phyloP scores from a whole-genome alignment of 2,888 invertebrate genomes.

The Macrophya annulata region DNA sequence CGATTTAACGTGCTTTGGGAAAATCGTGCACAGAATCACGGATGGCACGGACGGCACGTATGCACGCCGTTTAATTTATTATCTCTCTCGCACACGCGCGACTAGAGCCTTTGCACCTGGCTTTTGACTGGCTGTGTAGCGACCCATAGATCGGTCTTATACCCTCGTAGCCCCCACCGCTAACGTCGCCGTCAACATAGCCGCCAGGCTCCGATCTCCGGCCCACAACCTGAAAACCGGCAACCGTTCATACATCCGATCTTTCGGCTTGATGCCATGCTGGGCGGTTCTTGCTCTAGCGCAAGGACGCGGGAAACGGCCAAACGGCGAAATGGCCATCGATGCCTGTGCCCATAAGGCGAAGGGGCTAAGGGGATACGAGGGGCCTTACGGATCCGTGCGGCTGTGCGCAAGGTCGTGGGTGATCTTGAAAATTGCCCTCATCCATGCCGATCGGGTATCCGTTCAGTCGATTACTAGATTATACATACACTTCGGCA shows the following conservation, averaged over 20 bases:
- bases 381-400: conserved; percentile 49
- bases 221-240: conserved; percentile 39
- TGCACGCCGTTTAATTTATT: conserved; percentile 65
- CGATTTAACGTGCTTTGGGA: conserved; percentile 56
- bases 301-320: conserved; percentile 61
- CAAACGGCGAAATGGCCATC: conserved; percentile 55
- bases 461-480: neutral
- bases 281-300: conserved; percentile 56
- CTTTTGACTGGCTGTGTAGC: conserved; percentile 76
- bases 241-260: conserved; percentile 26
- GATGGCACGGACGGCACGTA: conserved; percentile 65
- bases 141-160: conserved; percentile 76
- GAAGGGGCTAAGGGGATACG: neutral
- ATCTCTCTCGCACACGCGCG: conserved; percentile 78
- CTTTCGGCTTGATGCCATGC: conserved; percentile 34
- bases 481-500: neutral
- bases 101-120: conserved; percentile 78
- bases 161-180: conserved; percentile 77
- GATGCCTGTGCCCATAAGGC: conserved; percentile 46
- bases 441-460: conserved; percentile 42
- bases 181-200: conserved; percentile 57
- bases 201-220: conserved; percentile 42
- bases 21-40: conserved; percentile 73
- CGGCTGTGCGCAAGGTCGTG: conserved; percentile 42
- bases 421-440: conserved; percentile 53